These are phyloP conservation scores for Delia radicum DNA, from an alignment of 1,140 invertebrate species.

Conservation along the genomic window DNA sequence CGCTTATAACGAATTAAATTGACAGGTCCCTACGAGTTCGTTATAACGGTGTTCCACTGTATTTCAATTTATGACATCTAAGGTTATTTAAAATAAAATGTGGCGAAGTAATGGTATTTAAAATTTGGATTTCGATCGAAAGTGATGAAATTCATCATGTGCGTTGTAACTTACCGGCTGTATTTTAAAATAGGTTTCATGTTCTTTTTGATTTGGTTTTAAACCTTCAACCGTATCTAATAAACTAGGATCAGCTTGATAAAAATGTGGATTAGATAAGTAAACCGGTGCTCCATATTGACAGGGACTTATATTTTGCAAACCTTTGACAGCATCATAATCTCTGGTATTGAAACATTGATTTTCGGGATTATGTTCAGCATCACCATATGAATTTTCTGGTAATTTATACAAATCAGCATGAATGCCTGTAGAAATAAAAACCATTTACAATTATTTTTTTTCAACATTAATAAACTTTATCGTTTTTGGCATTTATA, in stretches of 20 bases:
- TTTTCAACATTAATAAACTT: too few species aligned
- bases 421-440: slow-evolving; percentile 60
- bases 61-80: too few species aligned
- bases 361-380: slow-evolving; percentile 70
- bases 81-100: too few species aligned
- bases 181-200: slow-evolving; percentile 80
- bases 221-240: slow-evolving; percentile 73
- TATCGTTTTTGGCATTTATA: neutral
- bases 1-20: too few species aligned
- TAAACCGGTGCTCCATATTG: slow-evolving; percentile 86
- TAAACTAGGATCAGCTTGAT: slow-evolving; percentile 74
- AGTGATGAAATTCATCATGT: neutral
- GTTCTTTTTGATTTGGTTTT: slow-evolving; percentile 68
- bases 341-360: slow-evolving; percentile 76
- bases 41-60: too few species aligned
- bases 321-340: slow-evolving; percentile 70
- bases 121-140: neutral
- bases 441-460: neutral
- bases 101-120: too few species aligned
- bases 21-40: too few species aligned
- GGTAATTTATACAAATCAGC: slow-evolving; percentile 73
- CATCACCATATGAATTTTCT: slow-evolving; percentile 68
- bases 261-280: slow-evolving; percentile 86
- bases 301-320: slow-evolving; percentile 84
- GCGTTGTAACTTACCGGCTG: slow-evolving; percentile 70